Evolutionary conservation across 92 coral and sea anemone species (phyloP), one percentile per base, ranked within the genome.

Genomic region (Bergia sp.): DNA sequence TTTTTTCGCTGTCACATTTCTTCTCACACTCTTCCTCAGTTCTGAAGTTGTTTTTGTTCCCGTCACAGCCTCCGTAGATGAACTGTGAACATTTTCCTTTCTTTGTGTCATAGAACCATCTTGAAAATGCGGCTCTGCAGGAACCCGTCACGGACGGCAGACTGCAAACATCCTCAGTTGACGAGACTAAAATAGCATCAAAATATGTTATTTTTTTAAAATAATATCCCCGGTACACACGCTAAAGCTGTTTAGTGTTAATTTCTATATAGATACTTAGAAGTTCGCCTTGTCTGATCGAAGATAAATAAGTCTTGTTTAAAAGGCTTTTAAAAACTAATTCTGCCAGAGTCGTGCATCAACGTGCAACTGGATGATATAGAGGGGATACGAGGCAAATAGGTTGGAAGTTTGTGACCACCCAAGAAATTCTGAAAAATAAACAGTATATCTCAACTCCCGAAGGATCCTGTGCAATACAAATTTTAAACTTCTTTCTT

Each of bases 81-180:
- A 77, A 77, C 81, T 77, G 21, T 1, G 81, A 9, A 23, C 81
- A 77, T 47, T 77, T 77, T 20, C 81, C 81, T 7, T 45, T 77
- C 81, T 77, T 77, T 16, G 53, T 41, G 81, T 77, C 57, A 43
- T 77, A 77, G 29, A 42, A 47, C 81, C 81, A 77, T 77, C 81
- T 43, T n/a, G 81, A 37, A 29, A 77, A 77, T 4, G 15, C 57
- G 38, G 81, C 81, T 77, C 38, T 77, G 18, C 81, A 77, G 2
- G 81, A 40, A 43, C 81, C 81, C 58, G 81, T 77, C 39, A 1
- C 81, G 11, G 81, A 44, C 37, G 61, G 61, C 57, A 77, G 40
- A 38, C 81, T 77, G 18, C 81, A 77, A 40, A 77, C 4, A 44
- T 77, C 81, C 39, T 77, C 81, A 0, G 39, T 23, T 44, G 81